Base-by-base conservation (phyloP, 2,888 invertebrate genomes). In the Bruchidius siliquastri region DNA sequence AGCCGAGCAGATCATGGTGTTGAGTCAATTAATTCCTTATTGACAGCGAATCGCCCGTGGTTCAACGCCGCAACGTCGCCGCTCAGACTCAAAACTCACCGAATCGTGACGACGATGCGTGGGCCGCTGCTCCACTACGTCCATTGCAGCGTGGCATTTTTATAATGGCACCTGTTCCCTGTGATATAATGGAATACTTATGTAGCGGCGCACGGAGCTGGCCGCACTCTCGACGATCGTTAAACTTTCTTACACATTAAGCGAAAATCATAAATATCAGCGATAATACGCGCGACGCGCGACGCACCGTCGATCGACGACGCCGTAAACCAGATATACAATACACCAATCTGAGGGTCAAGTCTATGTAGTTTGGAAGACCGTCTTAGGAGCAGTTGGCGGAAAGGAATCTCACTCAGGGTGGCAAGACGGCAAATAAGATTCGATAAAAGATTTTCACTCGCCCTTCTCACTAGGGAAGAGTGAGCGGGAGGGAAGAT, bases 121-220 rank as follows among this genome's bases (percentile, higher is more conserved):
- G 84, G 84, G 84, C 81, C 80, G 30, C 22, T 68, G 21, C 68
- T 73, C 71, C 66, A 70, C 49, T 49, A 49, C 49, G 49, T 49
- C 49, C 49, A 49, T 49, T 49, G 49, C 49, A 49, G 49, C 73
- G 71, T 0, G 71, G 20, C 77, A 84, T 83, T 84, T 84, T 84
- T 84, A 84, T 84, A 84, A 84, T 83, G 80, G 84, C 85, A 84
- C 85, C 84, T 84, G 85, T 84, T 84, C 81, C 78, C 82, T 83
- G 84, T 84, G 84, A 85, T 84, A 85, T 85, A 85, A 84, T 84
- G 85, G 84, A 84, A 84, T 84, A 83, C 82, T 83, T 82, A 82
- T 83, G 83, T 84, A 76, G 82, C 82, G 81, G 81, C 83, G 79
- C 81, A 80, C 82, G 78, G 81, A 81, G 80, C 82, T 82, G 83